Conservation (phyloP, 1,140 invertebrate genomes). For the Bicyclus anynana region DNA sequence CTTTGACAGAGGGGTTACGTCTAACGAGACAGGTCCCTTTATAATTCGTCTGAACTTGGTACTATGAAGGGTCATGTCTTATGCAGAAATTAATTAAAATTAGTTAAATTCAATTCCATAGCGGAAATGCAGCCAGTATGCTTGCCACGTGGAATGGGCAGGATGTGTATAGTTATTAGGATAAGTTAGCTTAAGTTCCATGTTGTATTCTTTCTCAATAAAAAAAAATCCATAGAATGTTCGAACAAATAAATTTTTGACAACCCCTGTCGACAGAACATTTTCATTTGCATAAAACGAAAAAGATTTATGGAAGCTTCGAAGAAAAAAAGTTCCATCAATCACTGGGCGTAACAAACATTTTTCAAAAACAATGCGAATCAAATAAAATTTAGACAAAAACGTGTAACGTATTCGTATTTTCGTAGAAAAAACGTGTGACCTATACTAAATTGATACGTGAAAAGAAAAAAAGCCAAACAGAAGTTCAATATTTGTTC, state of each 20-base stretch:
- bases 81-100: too few species aligned
- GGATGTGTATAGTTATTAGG: too few species aligned
- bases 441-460: background rate
- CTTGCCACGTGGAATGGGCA: too few species aligned
- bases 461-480: background rate
- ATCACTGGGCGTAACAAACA: constrained; percentile 4
- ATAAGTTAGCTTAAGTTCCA: too few species aligned
- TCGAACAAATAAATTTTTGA: background rate
- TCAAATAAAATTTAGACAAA: background rate
- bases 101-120: too few species aligned
- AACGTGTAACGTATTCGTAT: background rate
- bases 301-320: background rate
- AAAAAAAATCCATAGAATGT: too few species aligned
- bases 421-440: constrained; percentile 1
- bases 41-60: too few species aligned
- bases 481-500: background rate
- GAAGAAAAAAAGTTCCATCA: background rate
- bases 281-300: constrained; percentile 1
- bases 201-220: too few species aligned
- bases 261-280: background rate
- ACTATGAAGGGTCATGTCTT: too few species aligned
- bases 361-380: constrained; percentile 1
- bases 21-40: too few species aligned
- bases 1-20: too few species aligned
- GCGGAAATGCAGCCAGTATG: too few species aligned